phyloP scores from a whole-genome alignment of 2,113 vertebrate species.

The Emberiza fucata region DNA sequence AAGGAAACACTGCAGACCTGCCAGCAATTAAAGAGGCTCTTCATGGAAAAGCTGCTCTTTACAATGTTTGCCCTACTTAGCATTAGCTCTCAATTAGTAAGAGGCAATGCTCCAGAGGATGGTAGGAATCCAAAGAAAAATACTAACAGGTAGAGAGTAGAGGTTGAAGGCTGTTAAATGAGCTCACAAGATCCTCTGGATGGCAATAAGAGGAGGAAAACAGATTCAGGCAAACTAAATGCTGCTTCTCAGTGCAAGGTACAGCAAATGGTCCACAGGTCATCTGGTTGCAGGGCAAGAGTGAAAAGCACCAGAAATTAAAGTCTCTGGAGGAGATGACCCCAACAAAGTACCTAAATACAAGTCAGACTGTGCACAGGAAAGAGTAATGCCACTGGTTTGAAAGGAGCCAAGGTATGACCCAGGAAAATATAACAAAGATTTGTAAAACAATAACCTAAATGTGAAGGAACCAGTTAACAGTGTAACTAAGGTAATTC shows the following conservation, averaged over 20 bases:
- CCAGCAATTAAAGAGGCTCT: conserved; percentile 27
- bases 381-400: neutral
- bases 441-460: neutral
- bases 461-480: neutral
- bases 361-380: neutral
- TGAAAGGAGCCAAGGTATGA: neutral
- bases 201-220: neutral
- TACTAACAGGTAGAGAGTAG: conserved; percentile 37
- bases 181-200: neutral
- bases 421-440: neutral
- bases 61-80: conserved; percentile 50
- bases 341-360: neutral
- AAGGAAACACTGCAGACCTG: conserved; percentile 10
- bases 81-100: conserved; percentile 20
- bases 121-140: conserved; percentile 37
- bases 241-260: neutral
- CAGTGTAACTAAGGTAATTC: neutral
- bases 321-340: neutral
- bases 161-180: neutral
- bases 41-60: conserved; percentile 32
- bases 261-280: neutral
- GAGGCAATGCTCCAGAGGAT: conserved; percentile 41
- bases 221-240: neutral
- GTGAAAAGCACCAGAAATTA: neutral
- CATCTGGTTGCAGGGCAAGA: neutral